A percentile compares a stretch with the other conserved stretches of the same genome.
Evolutionary conservation across 2,797 vertebrate species (phyloP).

Genomic region (Coccyzus lansbergi): DNA sequence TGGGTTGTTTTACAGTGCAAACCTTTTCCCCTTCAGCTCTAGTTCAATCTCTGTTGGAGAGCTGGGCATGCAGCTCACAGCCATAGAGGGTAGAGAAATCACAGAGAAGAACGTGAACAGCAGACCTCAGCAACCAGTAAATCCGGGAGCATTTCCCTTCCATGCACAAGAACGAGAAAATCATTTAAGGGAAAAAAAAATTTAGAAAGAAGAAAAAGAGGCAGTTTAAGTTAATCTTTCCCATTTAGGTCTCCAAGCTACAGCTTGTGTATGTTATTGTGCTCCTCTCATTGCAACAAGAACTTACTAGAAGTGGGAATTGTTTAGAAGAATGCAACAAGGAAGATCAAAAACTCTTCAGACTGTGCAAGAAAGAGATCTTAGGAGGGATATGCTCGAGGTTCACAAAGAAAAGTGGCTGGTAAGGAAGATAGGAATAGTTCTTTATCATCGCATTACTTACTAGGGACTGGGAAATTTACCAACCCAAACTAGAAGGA

Average conservation of each 20-base stretch:
- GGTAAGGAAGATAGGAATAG: not conserved
- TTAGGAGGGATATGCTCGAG: not conserved
- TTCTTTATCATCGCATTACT: fast-evolving
- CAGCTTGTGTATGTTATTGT: not conserved
- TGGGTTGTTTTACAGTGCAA: not conserved
- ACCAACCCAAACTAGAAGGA: not conserved
- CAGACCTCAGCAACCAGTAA: not conserved
- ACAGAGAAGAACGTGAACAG: not conserved
- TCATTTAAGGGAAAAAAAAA: not conserved
- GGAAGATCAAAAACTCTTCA: not conserved
- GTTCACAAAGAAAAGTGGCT: not conserved
- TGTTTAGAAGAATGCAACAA: not conserved
- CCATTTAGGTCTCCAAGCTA: not conserved
- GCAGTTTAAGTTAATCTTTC: not conserved
- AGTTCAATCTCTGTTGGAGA: not conserved
- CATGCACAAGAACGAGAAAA: not conserved
- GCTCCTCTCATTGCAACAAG: not conserved
- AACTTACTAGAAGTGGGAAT: not conserved
- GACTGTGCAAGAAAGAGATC: not conserved
- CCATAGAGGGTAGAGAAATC: not conserved
- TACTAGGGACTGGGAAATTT: not conserved
- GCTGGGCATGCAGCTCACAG: not conserved
- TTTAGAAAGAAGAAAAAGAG: not conserved
- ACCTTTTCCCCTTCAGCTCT: not conserved
- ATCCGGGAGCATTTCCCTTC: not conserved